Evolutionary conservation across 2,797 vertebrate genomes (phyloP).

Genomic region (Rhinoraja longicauda): DNA sequence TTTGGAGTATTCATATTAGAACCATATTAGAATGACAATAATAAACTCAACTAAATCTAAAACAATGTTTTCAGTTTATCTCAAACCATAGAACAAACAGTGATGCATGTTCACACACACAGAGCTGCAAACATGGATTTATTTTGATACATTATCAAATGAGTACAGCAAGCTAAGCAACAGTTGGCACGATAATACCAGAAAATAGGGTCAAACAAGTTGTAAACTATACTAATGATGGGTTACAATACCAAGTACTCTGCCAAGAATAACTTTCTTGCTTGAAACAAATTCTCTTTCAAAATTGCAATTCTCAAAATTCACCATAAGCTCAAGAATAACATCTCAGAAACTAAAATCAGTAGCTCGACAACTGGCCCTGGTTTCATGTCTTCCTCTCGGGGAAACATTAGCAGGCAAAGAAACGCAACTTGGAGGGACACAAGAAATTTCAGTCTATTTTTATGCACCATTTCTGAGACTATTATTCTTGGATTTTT

Average conservation of each 20-base stretch:
- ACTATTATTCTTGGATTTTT: background rate
- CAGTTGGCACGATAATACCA: background rate
- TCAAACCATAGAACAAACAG: background rate
- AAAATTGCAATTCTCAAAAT: slow-evolving; percentile 4
- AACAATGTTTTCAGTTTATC: background rate
- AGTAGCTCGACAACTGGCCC: background rate
- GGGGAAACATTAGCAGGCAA: background rate
- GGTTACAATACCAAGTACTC: background rate
- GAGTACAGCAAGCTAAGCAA: background rate
- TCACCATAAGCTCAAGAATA: background rate
- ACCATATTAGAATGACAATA: too few relatives aligned
- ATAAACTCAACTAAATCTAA: too few relatives aligned
- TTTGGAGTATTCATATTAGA: too few relatives aligned
- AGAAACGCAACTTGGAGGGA: background rate
- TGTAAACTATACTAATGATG: background rate
- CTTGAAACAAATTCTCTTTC: background rate
- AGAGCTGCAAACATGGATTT: background rate
- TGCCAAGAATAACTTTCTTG: slow-evolving; percentile 13
- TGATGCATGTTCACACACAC: background rate
- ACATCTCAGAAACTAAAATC: background rate
- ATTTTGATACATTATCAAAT: background rate
- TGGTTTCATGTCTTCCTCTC: background rate
- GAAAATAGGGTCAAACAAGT: background rate
- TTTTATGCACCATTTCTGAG: background rate
- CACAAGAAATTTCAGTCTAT: background rate